These are phyloP conservation scores for Hippocampus kuda DNA, from an alignment of 2,797 vertebrate genomes.

Conservation along the genomic window DNA sequence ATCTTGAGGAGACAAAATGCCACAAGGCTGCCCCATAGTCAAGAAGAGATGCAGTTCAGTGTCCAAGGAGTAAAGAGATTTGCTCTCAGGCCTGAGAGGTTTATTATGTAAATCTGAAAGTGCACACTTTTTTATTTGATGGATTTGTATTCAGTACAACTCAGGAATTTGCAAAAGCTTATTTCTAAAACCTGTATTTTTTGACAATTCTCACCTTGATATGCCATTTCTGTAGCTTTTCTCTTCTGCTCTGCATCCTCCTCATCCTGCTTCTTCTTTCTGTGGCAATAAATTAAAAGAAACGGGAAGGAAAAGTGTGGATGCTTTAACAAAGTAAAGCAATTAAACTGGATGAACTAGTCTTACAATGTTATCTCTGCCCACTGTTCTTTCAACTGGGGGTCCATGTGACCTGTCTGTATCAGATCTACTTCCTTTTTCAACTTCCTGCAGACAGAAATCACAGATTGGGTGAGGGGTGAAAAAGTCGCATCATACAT, in stretches of 20 bases:
- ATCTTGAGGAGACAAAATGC: too few species aligned
- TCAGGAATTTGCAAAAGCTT: background rate
- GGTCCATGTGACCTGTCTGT: conserved; percentile 90
- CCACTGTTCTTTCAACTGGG: conserved; percentile 88
- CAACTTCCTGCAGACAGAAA: conserved; percentile 70
- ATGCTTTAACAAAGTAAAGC: background rate
- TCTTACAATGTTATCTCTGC: conserved; percentile 82
- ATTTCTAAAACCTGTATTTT: background rate
- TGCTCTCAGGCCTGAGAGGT: too few species aligned
- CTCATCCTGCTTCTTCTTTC: conserved; percentile 93
- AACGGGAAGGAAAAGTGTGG: background rate
- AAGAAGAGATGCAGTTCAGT: too few species aligned
- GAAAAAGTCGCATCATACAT: background rate
- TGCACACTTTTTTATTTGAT: background rate
- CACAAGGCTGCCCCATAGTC: too few species aligned
- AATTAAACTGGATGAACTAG: background rate
- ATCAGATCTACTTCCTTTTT: conserved; percentile 96
- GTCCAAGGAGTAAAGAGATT: too few species aligned
- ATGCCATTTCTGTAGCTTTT: conserved; percentile 89
- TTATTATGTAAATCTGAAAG: background rate
- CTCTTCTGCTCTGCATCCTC: conserved; percentile 93
- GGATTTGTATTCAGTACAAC: background rate
- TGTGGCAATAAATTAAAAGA: conserved; percentile 35
- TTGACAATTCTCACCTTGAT: conserved; percentile 70
- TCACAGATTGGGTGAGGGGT: background rate